phyloP scores from a whole-genome alignment of 2,113 vertebrate species.

The Lates calcarifer region DNA sequence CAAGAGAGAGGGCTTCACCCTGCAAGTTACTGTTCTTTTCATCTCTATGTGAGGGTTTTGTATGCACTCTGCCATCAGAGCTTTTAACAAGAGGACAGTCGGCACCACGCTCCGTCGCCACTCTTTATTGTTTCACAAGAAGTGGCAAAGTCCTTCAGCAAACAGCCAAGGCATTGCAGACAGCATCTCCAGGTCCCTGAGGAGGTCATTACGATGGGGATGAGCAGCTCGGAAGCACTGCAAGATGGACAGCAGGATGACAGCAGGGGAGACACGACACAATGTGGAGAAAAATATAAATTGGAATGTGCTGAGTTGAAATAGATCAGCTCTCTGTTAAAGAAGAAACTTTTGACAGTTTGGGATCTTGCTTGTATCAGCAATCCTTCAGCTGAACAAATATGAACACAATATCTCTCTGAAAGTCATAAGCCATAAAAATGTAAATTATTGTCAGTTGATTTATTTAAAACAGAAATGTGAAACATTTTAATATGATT shows the following conservation, averaged over 20 bases:
- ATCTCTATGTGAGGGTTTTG: conserved; percentile 63
- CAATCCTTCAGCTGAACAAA: conserved; percentile 37
- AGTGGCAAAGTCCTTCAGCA: conserved; percentile 70
- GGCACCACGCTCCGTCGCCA: conserved; percentile 58
- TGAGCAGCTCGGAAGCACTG: conserved; percentile 70
- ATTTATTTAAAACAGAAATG: background rate
- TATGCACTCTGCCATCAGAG: conserved; percentile 44
- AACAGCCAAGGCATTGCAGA: conserved; percentile 70
- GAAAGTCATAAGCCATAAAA: background rate
- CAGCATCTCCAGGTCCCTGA: conserved; percentile 74
- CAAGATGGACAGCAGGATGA: conserved; percentile 73
- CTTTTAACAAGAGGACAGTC: conserved; percentile 71
- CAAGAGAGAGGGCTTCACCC: conserved; percentile 57
- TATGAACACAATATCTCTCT: conserved; percentile 5
- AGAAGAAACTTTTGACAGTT: conserved; percentile 67
- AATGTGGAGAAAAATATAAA: conserved; percentile 65
- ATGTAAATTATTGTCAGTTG: background rate
- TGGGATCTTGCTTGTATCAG: conserved; percentile 54
- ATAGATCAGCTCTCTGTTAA: conserved; percentile 58
- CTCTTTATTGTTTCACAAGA: conserved; percentile 74
- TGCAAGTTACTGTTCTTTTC: conserved; percentile 65
- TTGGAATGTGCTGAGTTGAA: conserved; percentile 71
- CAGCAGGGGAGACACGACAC: conserved; percentile 68
- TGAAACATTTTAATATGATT: background rate
- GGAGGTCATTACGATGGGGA: conserved; percentile 84